Conservation (phyloP, 2,113 vertebrate species). For the Crypturellus undulatus region DNA sequence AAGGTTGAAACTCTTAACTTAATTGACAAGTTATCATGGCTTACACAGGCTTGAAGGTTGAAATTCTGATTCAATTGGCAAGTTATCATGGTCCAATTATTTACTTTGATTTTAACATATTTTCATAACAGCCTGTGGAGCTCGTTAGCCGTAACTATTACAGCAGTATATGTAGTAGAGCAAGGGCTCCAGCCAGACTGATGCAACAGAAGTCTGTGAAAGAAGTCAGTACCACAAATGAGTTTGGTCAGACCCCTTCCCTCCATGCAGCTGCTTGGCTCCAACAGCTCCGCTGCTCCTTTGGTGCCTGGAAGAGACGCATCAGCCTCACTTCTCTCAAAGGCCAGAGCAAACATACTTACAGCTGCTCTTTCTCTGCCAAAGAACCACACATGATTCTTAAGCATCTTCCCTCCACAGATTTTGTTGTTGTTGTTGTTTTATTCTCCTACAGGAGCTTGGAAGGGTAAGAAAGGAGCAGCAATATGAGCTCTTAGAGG, state of each 20-base stretch:
- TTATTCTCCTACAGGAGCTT: neutral
- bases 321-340: neutral
- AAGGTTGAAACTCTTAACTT: conserved; percentile 1
- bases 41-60: neutral
- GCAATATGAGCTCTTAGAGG: neutral
- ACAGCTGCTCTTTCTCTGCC: neutral
- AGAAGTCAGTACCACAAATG: neutral
- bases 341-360: neutral
- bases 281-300: neutral
- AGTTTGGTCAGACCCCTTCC: neutral
- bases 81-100: neutral
- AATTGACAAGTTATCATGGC: neutral
- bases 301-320: neutral
- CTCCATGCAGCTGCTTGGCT: neutral
- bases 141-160: neutral
- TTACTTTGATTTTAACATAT: neutral
- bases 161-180: neutral
- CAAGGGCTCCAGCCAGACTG: neutral
- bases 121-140: neutral
- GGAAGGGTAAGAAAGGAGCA: neutral
- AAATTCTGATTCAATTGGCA: neutral
- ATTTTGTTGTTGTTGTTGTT: neutral
- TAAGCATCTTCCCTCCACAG: neutral
- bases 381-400: neutral
- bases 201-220: neutral